Evolutionary conservation across 2,888 invertebrate species (phyloP).

Genomic region (Macrosiphum euphorbiae): DNA sequence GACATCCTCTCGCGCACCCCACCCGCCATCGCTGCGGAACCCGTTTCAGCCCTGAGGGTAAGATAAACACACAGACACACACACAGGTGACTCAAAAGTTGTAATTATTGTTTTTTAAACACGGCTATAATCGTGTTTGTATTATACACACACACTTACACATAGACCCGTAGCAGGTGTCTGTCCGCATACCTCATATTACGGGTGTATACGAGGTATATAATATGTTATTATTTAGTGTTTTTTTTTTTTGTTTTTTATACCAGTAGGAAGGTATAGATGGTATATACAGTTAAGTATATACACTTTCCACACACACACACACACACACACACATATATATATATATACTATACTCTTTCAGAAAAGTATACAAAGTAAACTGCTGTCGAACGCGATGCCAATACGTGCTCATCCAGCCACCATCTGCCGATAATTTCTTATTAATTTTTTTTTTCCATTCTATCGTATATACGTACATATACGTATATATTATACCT

Average conservation of each 20-base stretch:
- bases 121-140: conserved; percentile 43
- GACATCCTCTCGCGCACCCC: conserved; percentile 40
- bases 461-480: not conserved
- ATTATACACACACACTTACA: not conserved
- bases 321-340: not conserved
- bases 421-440: conserved; percentile 63
- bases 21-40: not conserved
- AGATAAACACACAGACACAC: conserved; percentile 47
- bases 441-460: conserved; percentile 26
- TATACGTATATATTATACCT: not conserved
- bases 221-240: conserved; percentile 56
- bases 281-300: not conserved
- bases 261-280: not conserved
- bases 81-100: conserved; percentile 60
- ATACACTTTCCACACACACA: not conserved
- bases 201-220: not conserved
- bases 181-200: conserved; percentile 58
- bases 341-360: not conserved
- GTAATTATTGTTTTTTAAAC: conserved; percentile 62
- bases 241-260: conserved; percentile 32
- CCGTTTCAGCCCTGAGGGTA: conserved; percentile 50
- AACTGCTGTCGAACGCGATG: conserved; percentile 52
- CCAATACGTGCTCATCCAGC: conserved; percentile 27
- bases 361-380: conserved; percentile 58
- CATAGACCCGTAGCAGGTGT: conserved; percentile 44